phyloP scores from a whole-genome alignment of 2,113 vertebrate genomes.

The Ancistrus triradiatus region DNA sequence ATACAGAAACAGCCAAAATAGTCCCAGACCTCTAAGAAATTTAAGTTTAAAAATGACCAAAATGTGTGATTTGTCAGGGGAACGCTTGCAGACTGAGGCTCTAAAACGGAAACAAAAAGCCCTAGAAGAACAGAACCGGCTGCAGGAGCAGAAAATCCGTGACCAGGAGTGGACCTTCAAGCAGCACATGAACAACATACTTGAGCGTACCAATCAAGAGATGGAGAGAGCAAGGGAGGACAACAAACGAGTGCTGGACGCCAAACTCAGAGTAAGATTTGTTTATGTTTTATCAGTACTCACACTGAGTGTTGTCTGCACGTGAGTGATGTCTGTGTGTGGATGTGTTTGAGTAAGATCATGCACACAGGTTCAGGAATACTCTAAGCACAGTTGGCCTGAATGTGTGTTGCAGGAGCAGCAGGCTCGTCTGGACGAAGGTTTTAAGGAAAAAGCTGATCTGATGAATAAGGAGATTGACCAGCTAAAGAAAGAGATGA shows the following conservation, averaged over 20 bases:
- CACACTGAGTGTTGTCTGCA: not conserved
- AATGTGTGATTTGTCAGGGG: conserved; percentile 20
- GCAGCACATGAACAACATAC: conserved; percentile 16
- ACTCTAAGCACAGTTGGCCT: too few relatives aligned
- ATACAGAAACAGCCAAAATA: too few relatives aligned
- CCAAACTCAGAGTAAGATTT: conserved; percentile 39
- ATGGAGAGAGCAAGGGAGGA: conserved; percentile 14
- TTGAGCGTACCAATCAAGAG: conserved; percentile 28
- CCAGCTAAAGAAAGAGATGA: conserved; percentile 12
- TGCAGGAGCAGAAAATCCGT: not conserved
- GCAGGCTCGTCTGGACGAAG: conserved; percentile 17
- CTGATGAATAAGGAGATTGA: conserved; percentile 31
- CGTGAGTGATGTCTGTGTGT: not conserved
- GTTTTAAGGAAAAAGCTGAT: conserved; percentile 24
- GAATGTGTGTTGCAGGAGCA: conserved; percentile 41
- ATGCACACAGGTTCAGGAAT: not conserved
- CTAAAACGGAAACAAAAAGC: conserved; percentile 10
- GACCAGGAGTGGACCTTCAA: conserved; percentile 32
- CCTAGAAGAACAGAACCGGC: conserved; percentile 18
- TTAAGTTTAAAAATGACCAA: too few relatives aligned
- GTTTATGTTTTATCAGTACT: not conserved
- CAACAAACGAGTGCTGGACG: conserved; percentile 27
- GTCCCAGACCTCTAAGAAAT: too few relatives aligned
- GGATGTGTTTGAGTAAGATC: not conserved
- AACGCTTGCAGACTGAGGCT: conserved; percentile 19